Evolutionary conservation across 2,888 invertebrate genomes (phyloP).

Genomic region (Patella caerulea): DNA sequence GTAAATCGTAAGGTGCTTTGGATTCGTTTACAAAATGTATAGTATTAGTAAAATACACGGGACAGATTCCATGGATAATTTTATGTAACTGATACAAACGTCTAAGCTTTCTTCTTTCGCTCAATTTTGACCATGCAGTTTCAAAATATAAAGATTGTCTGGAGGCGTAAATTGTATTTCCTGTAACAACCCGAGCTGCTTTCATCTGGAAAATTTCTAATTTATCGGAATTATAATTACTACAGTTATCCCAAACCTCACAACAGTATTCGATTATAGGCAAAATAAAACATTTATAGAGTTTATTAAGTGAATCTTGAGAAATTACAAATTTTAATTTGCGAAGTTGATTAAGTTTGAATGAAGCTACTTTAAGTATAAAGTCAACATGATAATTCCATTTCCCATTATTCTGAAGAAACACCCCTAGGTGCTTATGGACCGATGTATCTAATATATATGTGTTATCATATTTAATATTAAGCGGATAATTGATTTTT

Average conservation of each 20-base stretch:
- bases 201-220: background rate
- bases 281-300: slow-evolving; percentile 7
- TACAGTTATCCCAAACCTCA: background rate
- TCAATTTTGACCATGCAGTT: background rate
- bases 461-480: too few species aligned
- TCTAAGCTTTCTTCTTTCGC: background rate
- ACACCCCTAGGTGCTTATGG: too few species aligned
- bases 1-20: too few species aligned
- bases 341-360: too few species aligned
- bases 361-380: too few species aligned
- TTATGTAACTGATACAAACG: background rate
- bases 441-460: too few species aligned
- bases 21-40: too few species aligned
- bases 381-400: too few species aligned
- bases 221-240: background rate
- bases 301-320: background rate
- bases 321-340: background rate
- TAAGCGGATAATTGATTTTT: too few species aligned
- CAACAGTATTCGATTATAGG: background rate
- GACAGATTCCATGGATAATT: background rate
- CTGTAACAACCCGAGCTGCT: background rate
- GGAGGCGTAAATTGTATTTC: background rate
- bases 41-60: background rate
- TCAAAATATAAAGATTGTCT: background rate
- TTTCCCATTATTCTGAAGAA: too few species aligned